Percentiles rank a stretch among this genome's conserved stretches.
phyloP scores from a whole-genome alignment of 2,113 vertebrate genomes.

The Neogobius melanostomus region DNA sequence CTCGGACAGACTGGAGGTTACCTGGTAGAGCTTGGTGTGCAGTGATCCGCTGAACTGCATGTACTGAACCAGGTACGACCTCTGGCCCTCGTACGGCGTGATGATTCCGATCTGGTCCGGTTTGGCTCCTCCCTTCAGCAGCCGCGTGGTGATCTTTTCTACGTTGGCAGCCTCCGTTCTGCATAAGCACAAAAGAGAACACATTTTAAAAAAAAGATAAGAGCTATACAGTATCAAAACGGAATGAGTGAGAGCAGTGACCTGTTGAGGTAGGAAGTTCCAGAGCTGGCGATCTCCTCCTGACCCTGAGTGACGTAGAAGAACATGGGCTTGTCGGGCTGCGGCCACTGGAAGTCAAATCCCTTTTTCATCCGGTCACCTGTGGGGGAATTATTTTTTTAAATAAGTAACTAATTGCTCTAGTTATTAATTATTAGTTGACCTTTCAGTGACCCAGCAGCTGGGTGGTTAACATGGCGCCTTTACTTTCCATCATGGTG shows the following conservation, averaged over 20 bases:
- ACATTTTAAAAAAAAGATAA: not conserved
- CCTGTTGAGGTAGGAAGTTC: constrained; percentile 95
- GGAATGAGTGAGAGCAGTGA: constrained; percentile 32
- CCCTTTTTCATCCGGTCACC: constrained; percentile 93
- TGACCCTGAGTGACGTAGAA: constrained; percentile 95
- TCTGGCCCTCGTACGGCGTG: constrained; percentile 90
- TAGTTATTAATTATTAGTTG: too few species aligned
- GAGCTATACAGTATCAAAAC: not conserved
- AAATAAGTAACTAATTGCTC: not conserved
- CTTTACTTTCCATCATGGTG: too few species aligned
- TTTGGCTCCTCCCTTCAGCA: constrained; percentile 91
- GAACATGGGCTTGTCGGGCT: constrained; percentile 96
- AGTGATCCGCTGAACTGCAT: constrained; percentile 96
- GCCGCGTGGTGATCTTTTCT: constrained; percentile 93
- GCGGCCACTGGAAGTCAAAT: constrained; percentile 96
- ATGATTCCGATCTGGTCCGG: constrained; percentile 95
- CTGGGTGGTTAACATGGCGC: too few species aligned
- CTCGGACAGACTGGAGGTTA: not conserved
- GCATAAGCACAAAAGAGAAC: not conserved
- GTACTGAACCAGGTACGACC: constrained; percentile 95
- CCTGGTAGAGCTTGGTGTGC: constrained; percentile 96
- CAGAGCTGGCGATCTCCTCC: constrained; percentile 95
- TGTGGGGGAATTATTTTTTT: constrained; percentile 34
- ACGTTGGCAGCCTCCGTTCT: constrained; percentile 94
- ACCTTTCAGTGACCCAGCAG: too few species aligned